Evolutionary conservation across 2,113 vertebrate genomes (phyloP).

Genomic region (Oryzias javanicus): DNA sequence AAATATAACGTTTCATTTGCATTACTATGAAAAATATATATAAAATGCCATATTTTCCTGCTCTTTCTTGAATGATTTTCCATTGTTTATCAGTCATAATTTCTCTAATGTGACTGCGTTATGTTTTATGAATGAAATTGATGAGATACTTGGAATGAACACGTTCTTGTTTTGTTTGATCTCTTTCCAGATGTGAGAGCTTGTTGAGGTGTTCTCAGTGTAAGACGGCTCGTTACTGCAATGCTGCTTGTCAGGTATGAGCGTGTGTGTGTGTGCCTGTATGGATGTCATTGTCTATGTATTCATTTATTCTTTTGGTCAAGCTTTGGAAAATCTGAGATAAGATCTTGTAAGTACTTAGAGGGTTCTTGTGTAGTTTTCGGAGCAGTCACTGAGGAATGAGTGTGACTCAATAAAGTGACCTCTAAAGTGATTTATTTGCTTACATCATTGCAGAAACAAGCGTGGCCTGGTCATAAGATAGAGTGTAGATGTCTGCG

Average conservation of each 20-base stretch:
- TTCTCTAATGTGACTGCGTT: too few species aligned
- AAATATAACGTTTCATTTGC: background rate
- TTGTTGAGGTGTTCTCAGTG: conserved; percentile 91
- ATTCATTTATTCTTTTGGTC: background rate
- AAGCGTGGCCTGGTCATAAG: conserved; percentile 88
- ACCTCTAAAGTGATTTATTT: background rate
- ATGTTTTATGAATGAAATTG: too few species aligned
- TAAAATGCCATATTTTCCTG: too few species aligned
- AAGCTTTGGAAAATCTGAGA: background rate
- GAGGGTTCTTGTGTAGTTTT: background rate
- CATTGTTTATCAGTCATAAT: too few species aligned
- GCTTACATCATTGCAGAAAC: conserved; percentile 78
- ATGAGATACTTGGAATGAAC: background rate
- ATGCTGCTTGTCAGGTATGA: conserved; percentile 87
- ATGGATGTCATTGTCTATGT: background rate
- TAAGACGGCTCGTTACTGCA: conserved; percentile 89
- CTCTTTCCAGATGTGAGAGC: conserved; percentile 74
- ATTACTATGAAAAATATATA: too few species aligned
- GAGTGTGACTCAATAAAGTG: background rate
- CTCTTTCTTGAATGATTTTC: too few species aligned
- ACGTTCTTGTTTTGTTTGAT: background rate
- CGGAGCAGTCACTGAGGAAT: background rate
- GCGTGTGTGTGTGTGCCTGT: background rate
- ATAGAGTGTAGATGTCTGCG: conserved; percentile 87
- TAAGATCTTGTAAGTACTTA: background rate